phyloP scores from a whole-genome alignment of 2,888 invertebrate genomes.

The Tuta absoluta region DNA sequence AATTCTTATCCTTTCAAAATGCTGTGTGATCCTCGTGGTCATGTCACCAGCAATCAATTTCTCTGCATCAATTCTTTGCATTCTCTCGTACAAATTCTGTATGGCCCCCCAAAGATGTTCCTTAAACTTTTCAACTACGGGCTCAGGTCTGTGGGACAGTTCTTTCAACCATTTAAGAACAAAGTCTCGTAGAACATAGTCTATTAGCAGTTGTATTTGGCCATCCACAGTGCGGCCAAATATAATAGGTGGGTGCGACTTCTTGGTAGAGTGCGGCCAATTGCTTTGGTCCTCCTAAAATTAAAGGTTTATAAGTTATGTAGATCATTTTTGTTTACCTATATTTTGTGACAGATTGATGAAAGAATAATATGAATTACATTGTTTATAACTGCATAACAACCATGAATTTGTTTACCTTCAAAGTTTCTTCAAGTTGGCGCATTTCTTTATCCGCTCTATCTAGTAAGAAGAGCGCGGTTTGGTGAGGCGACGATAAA shows the following conservation, averaged over 20 bases:
- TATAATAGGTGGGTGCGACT: conserved; percentile 86
- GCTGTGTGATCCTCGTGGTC: conserved; percentile 89
- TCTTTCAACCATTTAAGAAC: conserved; percentile 88
- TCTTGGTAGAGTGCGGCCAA: conserved; percentile 64
- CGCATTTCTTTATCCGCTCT: conserved; percentile 83
- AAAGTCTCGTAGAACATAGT: conserved; percentile 90
- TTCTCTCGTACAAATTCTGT: conserved; percentile 86
- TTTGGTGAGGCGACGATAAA: conserved; percentile 84
- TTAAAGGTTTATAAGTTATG: neutral
- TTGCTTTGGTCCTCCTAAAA: conserved; percentile 69
- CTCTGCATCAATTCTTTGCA: conserved; percentile 89
- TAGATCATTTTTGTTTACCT: neutral
- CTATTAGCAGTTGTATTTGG: conserved; percentile 90
- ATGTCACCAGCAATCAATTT: conserved; percentile 91
- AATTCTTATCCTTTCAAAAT: conserved; percentile 92
- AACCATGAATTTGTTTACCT: conserved; percentile 66
- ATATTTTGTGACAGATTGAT: neutral
- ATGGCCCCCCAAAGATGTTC: conserved; percentile 92
- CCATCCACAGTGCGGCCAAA: conserved; percentile 92
- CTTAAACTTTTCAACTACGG: conserved; percentile 84
- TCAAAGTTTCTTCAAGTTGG: conserved; percentile 81
- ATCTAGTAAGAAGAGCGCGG: conserved; percentile 80
- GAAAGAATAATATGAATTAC: neutral
- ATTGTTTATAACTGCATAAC: too few species aligned
- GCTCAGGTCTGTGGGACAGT: conserved; percentile 84